Evolutionary conservation across 2,113 vertebrate species (phyloP).

Genomic region (Neomonachus schauinslandi): DNA sequence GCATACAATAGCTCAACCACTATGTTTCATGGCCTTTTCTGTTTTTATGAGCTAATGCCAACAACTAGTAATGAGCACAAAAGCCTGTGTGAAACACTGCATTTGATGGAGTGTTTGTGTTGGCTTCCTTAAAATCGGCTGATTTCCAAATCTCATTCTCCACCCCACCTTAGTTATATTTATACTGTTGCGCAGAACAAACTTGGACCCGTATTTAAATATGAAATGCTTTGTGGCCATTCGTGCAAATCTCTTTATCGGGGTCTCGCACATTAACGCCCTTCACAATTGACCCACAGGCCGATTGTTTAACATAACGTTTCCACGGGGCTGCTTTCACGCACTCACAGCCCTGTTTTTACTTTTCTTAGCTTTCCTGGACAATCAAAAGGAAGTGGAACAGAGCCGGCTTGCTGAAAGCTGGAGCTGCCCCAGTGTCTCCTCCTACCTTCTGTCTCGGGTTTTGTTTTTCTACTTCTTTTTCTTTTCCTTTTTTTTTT

Average conservation of each 20-base stretch:
- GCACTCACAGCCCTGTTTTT: slow-evolving; percentile 64
- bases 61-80: slow-evolving; percentile 80
- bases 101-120: slow-evolving; percentile 84
- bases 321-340: slow-evolving; percentile 67
- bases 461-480: slow-evolving; percentile 72
- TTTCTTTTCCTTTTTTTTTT: not conserved
- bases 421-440: slow-evolving; percentile 76
- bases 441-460: slow-evolving; percentile 80
- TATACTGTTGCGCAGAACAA: slow-evolving; percentile 82
- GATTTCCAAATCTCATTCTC: slow-evolving; percentile 82
- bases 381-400: slow-evolving; percentile 83
- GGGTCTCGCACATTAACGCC: slow-evolving; percentile 76
- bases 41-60: slow-evolving; percentile 73
- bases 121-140: slow-evolving; percentile 82
- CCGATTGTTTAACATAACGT: slow-evolving; percentile 62
- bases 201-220: slow-evolving; percentile 78
- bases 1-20: slow-evolving; percentile 4
- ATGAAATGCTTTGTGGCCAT: slow-evolving; percentile 78
- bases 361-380: slow-evolving; percentile 79
- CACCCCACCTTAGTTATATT: slow-evolving; percentile 87
- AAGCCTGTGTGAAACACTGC: slow-evolving; percentile 70
- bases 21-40: slow-evolving; percentile 46
- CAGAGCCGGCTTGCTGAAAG: slow-evolving; percentile 72
- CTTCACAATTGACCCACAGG: slow-evolving; percentile 62
- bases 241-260: slow-evolving; percentile 77